A percentile compares a stretch with the other conserved stretches of the same genome.
phyloP scores from a whole-genome alignment of 2,113 vertebrate species.

The Limnothrissa miodon region DNA sequence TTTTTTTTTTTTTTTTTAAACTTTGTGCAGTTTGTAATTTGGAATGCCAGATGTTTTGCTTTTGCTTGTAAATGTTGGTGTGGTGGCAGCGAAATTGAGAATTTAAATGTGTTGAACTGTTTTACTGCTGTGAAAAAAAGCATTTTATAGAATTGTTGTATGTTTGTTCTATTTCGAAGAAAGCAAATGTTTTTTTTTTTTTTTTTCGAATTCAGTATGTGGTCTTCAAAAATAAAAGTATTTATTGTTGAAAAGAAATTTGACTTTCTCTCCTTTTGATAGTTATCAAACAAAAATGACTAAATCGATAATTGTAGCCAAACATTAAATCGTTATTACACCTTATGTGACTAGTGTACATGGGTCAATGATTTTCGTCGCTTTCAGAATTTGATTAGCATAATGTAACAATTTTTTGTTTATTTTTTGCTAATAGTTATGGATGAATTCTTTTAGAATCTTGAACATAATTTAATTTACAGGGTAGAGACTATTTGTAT shows the following conservation, averaged over 20 bases:
- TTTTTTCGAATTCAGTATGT: constrained; percentile 58
- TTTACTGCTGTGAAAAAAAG: neutral
- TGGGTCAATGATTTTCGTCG: too few relatives aligned
- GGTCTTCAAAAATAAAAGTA: constrained; percentile 65
- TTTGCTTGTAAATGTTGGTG: constrained; percentile 50
- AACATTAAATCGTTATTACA: too few relatives aligned
- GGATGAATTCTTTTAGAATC: too few relatives aligned
- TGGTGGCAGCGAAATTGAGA: constrained; percentile 22
- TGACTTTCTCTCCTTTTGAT: neutral
- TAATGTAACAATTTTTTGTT: too few relatives aligned
- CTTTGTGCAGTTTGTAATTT: neutral
- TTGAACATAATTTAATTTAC: too few relatives aligned
- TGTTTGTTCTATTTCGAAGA: constrained; percentile 25
- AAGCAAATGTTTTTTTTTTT: neutral
- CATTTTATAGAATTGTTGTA: neutral
- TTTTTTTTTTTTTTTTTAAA: constrained; percentile 45
- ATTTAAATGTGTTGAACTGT: constrained; percentile 18
- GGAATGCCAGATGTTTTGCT: constrained; percentile 31
- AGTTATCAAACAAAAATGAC: neutral
- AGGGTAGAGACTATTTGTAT: too few relatives aligned
- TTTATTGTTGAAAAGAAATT: constrained; percentile 29
- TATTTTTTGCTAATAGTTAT: too few relatives aligned
- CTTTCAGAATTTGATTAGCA: too few relatives aligned
- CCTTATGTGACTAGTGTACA: too few relatives aligned
- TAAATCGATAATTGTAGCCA: too few relatives aligned